A percentile compares a stretch with the other conserved stretches of the same genome.
Conservation (phyloP, 2,797 vertebrate genomes). For the Melanotaenia pygmaea region DNA sequence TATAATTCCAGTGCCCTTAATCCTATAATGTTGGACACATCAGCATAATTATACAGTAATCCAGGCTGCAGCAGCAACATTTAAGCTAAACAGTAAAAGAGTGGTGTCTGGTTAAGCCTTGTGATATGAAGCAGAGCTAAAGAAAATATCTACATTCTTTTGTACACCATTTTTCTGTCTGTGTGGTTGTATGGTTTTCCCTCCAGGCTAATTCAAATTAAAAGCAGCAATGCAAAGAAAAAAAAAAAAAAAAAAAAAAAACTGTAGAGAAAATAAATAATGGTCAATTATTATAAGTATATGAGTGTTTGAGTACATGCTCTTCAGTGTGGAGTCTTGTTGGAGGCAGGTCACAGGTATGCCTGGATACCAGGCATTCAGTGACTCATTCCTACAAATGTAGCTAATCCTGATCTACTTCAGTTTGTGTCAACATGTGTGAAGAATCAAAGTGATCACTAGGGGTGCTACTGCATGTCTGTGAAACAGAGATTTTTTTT, state of each 20-base stretch:
- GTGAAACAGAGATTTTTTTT: neutral
- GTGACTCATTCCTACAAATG: constrained; percentile 25
- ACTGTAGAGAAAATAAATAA: neutral
- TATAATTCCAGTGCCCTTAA: constrained; percentile 37
- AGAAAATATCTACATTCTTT: constrained; percentile 9
- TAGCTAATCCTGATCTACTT: constrained; percentile 42
- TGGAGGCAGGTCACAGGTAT: constrained; percentile 34
- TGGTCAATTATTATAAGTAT: constrained; percentile 3
- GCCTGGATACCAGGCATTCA: constrained; percentile 35
- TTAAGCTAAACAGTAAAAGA: constrained; percentile 2
- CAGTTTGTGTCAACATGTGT: constrained; percentile 11
- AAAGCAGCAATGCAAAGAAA: constrained; percentile 6
- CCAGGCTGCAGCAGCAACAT: constrained; percentile 7
- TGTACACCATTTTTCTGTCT: neutral
- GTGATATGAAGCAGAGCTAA: neutral
- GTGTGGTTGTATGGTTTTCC: neutral
- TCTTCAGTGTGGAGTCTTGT: constrained; percentile 37
- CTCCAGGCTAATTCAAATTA: constrained; percentile 13
- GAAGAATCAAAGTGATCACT: constrained; percentile 32
- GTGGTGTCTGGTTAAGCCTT: neutral
- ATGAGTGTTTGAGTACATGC: constrained; percentile 46
- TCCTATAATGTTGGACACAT: constrained; percentile 17
- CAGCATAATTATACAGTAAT: constrained; percentile 49
- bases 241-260: neutral
- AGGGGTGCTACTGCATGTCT: neutral